phyloP scores from a whole-genome alignment of 2,888 invertebrate genomes.

The Pollenia amentaria region DNA sequence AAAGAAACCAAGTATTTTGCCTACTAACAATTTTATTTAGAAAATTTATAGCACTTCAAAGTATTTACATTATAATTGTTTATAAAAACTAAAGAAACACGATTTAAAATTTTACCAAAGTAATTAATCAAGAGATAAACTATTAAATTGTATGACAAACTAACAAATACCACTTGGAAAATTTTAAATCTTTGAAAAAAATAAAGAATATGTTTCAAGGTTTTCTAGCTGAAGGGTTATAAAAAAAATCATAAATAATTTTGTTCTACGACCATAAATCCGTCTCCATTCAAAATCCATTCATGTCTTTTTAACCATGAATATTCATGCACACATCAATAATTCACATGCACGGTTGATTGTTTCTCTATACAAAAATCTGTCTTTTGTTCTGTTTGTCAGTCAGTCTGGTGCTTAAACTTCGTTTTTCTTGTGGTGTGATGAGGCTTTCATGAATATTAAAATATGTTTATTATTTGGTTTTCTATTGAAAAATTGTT shows the following conservation, averaged over 20 bases:
- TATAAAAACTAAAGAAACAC: neutral
- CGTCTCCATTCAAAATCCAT: slow-evolving; percentile 37
- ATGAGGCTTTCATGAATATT: slow-evolving; percentile 66
- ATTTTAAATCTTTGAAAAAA: slow-evolving; percentile 21
- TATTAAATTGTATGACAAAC: slow-evolving; percentile 18
- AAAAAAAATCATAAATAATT: neutral
- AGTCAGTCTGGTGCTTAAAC: slow-evolving; percentile 42
- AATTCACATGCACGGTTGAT: slow-evolving; percentile 22
- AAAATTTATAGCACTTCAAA: slow-evolving; percentile 28
- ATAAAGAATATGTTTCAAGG: slow-evolving; percentile 65
- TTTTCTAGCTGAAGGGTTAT: neutral
- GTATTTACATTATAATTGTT: slow-evolving; percentile 14
- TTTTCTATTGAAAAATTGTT: slow-evolving; percentile 27
- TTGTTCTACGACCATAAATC: neutral
- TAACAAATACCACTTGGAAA: neutral
- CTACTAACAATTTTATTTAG: neutral
- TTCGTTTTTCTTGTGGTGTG: slow-evolving; percentile 10
- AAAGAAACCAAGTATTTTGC: slow-evolving; percentile 9
- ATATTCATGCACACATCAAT: slow-evolving; percentile 32
- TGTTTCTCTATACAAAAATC: slow-evolving; percentile 25
- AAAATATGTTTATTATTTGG: slow-evolving; percentile 57
- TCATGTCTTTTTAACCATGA: slow-evolving; percentile 58
- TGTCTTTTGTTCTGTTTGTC: slow-evolving; percentile 17
- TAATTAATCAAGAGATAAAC: slow-evolving; percentile 50
- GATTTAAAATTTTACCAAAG: slow-evolving; percentile 3